Percentiles rank a stretch among this genome's conserved stretches.
phyloP scores from a whole-genome alignment of 1,140 invertebrate genomes.

The Ceratina australensis region DNA sequence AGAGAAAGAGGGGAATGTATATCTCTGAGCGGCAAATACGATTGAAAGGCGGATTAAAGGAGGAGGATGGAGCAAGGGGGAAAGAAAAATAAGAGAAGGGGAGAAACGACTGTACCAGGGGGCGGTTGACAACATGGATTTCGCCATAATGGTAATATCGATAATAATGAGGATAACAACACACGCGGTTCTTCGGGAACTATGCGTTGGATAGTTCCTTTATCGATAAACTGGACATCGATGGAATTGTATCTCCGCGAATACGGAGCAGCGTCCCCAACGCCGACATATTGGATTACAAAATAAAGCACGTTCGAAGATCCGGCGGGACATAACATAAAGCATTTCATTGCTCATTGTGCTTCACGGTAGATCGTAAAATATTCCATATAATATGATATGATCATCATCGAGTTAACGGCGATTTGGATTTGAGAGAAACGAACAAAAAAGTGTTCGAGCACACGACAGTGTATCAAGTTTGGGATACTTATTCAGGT shows the following conservation, averaged over 20 bases:
- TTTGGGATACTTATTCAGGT: slow-evolving; percentile 58
- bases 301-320: slow-evolving; percentile 61
- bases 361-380: neutral
- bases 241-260: slow-evolving; percentile 17
- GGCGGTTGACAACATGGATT: slow-evolving; percentile 67
- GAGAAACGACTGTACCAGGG: slow-evolving; percentile 62
- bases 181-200: slow-evolving; percentile 52
- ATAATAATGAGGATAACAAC: slow-evolving; percentile 51
- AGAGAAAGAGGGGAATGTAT: slow-evolving; percentile 29
- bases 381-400: neutral
- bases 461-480: slow-evolving; percentile 1
- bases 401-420: neutral
- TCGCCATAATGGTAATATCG: slow-evolving; percentile 68
- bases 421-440: neutral
- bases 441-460: neutral
- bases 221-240: neutral
- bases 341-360: neutral
- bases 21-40: slow-evolving; percentile 57
- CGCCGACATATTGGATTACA: slow-evolving; percentile 65
- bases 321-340: slow-evolving; percentile 38
- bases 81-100: slow-evolving; percentile 62
- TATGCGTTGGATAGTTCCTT: neutral
- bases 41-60: slow-evolving; percentile 58
- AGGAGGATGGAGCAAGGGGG: slow-evolving; percentile 50
- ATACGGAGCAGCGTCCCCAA: slow-evolving; percentile 42